Conservation (phyloP, 2,797 vertebrate genomes). For the Rhinella marina region DNA sequence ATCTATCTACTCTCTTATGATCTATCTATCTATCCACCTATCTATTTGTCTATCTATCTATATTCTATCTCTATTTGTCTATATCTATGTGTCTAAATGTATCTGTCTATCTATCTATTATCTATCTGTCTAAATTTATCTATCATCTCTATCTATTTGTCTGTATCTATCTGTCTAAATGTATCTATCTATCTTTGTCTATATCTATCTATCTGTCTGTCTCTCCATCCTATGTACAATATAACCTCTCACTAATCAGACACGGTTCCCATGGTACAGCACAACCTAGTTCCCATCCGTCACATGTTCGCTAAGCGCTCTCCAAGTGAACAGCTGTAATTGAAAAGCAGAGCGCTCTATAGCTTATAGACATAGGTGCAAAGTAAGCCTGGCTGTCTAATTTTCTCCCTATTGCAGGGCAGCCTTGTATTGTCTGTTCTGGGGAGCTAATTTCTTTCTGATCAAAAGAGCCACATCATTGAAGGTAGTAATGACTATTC, state of each 20-base stretch:
- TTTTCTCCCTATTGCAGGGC: slow-evolving; percentile 82
- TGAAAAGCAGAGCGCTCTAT: slow-evolving; percentile 80
- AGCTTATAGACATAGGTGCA: slow-evolving; percentile 83
- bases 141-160: neutral
- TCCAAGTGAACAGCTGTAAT: slow-evolving; percentile 83
- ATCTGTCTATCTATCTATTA: too few relatives aligned
- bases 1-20: too few relatives aligned
- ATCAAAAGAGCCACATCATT: slow-evolving; percentile 81
- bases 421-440: slow-evolving; percentile 82
- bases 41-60: too few relatives aligned
- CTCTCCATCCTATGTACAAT: neutral
- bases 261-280: slow-evolving; percentile 64
- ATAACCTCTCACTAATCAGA: slow-evolving; percentile 39
- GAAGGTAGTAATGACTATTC: slow-evolving; percentile 85
- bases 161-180: neutral
- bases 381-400: slow-evolving; percentile 78
- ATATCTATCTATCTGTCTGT: neutral
- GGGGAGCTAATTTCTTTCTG: slow-evolving; percentile 85
- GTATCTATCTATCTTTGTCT: too few relatives aligned
- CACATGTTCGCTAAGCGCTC: slow-evolving; percentile 73
- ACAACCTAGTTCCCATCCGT: slow-evolving; percentile 74
- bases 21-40: too few relatives aligned
- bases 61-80: too few relatives aligned
- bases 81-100: too few relatives aligned
- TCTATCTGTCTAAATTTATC: neutral